Percentiles rank a stretch among this genome's conserved stretches.
These are phyloP conservation scores for Momotus momota DNA, from an alignment of 2,797 vertebrate genomes.

Conservation along the genomic window DNA sequence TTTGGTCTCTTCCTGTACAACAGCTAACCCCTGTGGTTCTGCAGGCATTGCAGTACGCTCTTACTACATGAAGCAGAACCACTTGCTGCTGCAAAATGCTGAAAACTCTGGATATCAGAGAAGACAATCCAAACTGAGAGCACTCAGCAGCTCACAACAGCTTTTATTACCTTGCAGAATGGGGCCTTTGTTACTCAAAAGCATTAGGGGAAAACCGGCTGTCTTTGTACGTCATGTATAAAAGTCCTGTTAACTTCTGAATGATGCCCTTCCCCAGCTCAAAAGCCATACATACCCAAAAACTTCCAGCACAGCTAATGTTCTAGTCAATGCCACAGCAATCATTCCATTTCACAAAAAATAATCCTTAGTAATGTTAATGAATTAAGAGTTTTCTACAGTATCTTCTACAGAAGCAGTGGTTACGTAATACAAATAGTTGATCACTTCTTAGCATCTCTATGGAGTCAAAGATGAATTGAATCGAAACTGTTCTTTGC, in stretches of 20 bases:
- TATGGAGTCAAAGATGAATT: neutral
- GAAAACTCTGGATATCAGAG: neutral
- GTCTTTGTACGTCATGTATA: rapidly evolving
- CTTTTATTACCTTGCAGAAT: neutral
- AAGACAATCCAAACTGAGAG: neutral
- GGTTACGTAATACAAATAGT: neutral
- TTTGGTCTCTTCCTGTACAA: neutral
- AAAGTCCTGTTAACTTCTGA: neutral
- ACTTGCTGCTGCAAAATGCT: neutral
- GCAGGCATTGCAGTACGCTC: neutral
- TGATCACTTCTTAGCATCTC: neutral
- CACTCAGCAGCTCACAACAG: neutral
- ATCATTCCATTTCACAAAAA: neutral
- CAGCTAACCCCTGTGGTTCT: neutral
- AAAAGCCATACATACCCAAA: neutral
- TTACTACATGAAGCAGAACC: neutral
- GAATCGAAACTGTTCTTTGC: neutral
- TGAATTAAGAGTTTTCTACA: neutral
- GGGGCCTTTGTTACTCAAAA: neutral
- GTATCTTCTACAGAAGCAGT: neutral
- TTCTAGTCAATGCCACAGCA: neutral
- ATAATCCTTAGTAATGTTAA: neutral
- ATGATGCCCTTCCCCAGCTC: neutral
- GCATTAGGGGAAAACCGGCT: rapidly evolving
- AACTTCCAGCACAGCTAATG: neutral